These are phyloP conservation scores for Urocynchramus pylzowi DNA, from an alignment of 2,113 vertebrate genomes.

Conservation along the genomic window DNA sequence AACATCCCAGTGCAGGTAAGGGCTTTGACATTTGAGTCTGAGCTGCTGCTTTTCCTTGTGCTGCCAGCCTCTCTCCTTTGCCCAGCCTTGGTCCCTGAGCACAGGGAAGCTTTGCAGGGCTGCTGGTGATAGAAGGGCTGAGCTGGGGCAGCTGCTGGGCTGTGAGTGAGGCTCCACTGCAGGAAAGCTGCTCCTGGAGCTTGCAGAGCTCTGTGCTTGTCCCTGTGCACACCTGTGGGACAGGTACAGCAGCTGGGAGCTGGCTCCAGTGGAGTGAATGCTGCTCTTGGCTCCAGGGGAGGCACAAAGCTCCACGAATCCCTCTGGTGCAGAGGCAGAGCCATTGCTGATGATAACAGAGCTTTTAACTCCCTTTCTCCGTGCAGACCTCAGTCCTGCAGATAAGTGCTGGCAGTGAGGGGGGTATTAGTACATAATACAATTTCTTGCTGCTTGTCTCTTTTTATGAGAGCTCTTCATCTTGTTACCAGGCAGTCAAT, in stretches of 20 bases:
- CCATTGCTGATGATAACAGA: neutral
- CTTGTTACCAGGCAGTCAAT: constrained; percentile 4
- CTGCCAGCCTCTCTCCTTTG: neutral
- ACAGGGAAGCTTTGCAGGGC: neutral
- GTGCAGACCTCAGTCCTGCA: neutral
- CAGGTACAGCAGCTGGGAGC: neutral
- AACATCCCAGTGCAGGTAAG: neutral
- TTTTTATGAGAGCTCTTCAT: constrained; percentile 33
- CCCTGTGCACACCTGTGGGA: neutral
- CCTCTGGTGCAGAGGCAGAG: neutral
- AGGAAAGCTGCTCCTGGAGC: fast-evolving
- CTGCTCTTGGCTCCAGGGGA: neutral
- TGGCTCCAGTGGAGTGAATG: neutral
- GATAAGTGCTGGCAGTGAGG: constrained; percentile 14
- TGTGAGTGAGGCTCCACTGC: fast-evolving
- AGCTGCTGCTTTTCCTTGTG: neutral
- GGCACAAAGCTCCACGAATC: neutral
- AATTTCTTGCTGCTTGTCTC: neutral
- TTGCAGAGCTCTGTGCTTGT: no score
- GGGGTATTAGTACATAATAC: neutral
- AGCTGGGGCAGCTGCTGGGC: neutral
- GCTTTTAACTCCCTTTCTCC: constrained; percentile 10
- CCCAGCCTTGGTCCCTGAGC: neutral
- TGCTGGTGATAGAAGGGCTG: neutral
- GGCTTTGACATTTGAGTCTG: neutral